phyloP scores from a whole-genome alignment of 37 sponge, comb jelly and placozoan genomes.

The Dysidea cf. avara region DNA sequence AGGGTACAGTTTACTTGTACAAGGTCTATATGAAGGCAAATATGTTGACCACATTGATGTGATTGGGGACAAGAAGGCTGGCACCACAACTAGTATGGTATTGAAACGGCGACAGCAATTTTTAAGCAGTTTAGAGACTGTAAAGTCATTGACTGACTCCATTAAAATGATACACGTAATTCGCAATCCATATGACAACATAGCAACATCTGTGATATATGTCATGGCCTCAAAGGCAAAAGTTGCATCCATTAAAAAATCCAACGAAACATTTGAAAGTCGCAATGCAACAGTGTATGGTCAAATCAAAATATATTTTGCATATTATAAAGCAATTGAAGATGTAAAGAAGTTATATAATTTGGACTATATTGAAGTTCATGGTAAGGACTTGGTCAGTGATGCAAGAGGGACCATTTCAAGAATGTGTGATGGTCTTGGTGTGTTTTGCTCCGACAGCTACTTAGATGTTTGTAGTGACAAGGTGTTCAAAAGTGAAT shows the following conservation, averaged over 20 bases:
- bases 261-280: no score
- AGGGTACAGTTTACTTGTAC: conserved; percentile 22
- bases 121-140: not conserved
- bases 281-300: no score
- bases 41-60: conserved; percentile 9
- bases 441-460: conserved; percentile 2
- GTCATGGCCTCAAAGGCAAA: not conserved
- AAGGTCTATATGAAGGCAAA: conserved; percentile 18
- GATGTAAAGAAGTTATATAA: conserved; percentile 2
- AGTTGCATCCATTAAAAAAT: no score
- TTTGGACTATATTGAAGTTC: conserved; percentile 8
- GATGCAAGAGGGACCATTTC: not conserved
- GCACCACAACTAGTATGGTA: not conserved
- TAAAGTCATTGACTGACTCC: not conserved
- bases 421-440: conserved; percentile 3
- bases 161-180: conserved; percentile 27
- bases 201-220: conserved; percentile 4
- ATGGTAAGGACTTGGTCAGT: conserved; percentile 10
- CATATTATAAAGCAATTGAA: not conserved
- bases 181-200: conserved; percentile 49
- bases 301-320: no score
- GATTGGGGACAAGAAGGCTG: conserved; percentile 42
- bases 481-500: conserved; percentile 3
- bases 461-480: conserved; percentile 15
- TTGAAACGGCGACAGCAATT: not conserved